Base-by-base conservation (phyloP, 2,797 vertebrate genomes). In the Pitangus sulphuratus region DNA sequence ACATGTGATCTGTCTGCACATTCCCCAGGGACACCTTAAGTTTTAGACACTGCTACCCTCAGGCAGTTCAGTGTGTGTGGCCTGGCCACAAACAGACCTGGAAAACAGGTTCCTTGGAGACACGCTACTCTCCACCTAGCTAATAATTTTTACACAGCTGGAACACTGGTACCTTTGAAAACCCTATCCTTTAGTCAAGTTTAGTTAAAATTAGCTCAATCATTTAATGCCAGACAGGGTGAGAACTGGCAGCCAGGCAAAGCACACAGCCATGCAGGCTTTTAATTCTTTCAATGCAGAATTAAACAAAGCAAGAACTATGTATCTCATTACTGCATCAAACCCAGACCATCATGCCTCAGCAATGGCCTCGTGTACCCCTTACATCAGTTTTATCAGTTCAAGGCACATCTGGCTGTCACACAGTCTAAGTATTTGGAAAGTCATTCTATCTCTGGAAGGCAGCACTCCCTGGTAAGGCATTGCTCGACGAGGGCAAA, bases 401-500 rank as follows among this genome's bases (percentile, higher is more conserved):
- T 9, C 7, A 12, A 40, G 24, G 24, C 68, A 54, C 61, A 74
- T 31, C 69, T 21, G 39, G 48, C 42, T 53, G 57, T 51, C 77
- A 54, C n/a, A 57, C 42, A n/a, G 33, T 2, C 80, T 17, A 54
- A 47, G 82, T 24, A 80, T 47, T 66, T 39, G 19, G 39, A 28
- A 54, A 93, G 54, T 30, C 48, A 70, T 54, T 69, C 74, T 37
- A 0, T 39, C 8, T 81, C 25, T 9, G 54, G 39, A 11, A 7
- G 37, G 50, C 66, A 56, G 61, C 3, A 5, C 58, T 42, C 58
- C 18, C 12, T 3, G 2, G 9, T 16, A 10, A 76, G 56, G 44
- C 15, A 0, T 1, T 20, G 37, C 1, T 0, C 7, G 22, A 12
- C 0, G 1, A 37, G 28, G 26, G 26, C 6, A 7, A 33, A 31